A percentile compares a stretch with the other conserved stretches of the same genome.
Evolutionary conservation across 2,797 vertebrate genomes (phyloP).

Genomic region (Manis pentadactyla): DNA sequence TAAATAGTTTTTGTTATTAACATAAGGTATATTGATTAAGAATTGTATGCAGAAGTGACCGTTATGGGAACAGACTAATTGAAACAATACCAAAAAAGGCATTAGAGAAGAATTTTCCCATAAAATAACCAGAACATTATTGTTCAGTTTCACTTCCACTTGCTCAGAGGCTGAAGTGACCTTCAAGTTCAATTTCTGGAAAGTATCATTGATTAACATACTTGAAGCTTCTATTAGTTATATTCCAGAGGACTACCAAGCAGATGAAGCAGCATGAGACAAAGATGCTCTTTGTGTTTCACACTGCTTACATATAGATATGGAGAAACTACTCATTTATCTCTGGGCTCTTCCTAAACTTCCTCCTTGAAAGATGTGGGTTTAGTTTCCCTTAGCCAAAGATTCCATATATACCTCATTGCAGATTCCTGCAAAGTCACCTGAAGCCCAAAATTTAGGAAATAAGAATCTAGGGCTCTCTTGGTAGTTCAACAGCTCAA

Average conservation of each 20-base stretch:
- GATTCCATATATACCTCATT: neutral
- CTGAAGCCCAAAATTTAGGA: neutral
- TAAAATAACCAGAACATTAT: neutral
- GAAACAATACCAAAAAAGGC: neutral
- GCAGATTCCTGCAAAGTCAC: neutral
- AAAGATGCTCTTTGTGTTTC: neutral
- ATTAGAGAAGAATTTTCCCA: conserved; percentile 30
- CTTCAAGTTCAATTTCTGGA: conserved; percentile 62
- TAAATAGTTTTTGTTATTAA: neutral
- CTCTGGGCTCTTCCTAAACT: neutral
- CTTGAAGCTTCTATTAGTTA: conserved; percentile 17
- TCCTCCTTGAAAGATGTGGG: neutral
- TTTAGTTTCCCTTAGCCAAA: neutral
- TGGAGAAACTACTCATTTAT: neutral
- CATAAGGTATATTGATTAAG: neutral
- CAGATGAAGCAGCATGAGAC: neutral
- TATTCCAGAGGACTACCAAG: neutral
- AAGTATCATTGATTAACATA: conserved; percentile 44
- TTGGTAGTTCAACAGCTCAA: neutral
- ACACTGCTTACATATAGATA: neutral
- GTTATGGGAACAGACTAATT: neutral
- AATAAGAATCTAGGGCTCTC: neutral
- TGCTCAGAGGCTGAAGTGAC: conserved; percentile 46
- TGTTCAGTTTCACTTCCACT: conserved; percentile 65
- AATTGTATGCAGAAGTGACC: neutral